Conservation (phyloP, 2,113 vertebrate genomes). For the Hepsetus odoe region DNA sequence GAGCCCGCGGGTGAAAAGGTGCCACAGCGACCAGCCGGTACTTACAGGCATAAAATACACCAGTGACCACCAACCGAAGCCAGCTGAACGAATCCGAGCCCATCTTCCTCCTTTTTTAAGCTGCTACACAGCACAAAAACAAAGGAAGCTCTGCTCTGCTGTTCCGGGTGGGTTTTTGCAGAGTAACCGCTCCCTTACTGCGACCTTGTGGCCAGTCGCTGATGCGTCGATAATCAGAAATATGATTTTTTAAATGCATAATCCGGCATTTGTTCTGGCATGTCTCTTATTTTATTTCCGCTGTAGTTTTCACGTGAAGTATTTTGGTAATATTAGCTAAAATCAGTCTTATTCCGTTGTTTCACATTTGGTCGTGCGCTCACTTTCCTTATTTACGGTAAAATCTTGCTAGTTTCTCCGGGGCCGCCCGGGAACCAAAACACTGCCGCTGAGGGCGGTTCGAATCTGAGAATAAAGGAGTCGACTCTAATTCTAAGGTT, state of each 20-base stretch:
- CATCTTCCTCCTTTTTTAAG: slow-evolving; percentile 77
- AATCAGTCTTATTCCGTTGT: neutral
- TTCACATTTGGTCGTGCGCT: neutral
- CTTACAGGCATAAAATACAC: slow-evolving; percentile 66
- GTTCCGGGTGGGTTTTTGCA: slow-evolving; percentile 17
- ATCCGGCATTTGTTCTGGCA: neutral
- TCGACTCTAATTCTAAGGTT: neutral
- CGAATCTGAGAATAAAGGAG: neutral
- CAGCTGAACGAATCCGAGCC: slow-evolving; percentile 61
- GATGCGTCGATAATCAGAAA: neutral
- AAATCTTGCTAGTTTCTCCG: slow-evolving; percentile 6
- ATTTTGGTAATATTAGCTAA: neutral
- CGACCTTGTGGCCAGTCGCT: neutral
- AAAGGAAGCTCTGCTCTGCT: slow-evolving; percentile 52
- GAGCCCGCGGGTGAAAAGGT: slow-evolving; percentile 37
- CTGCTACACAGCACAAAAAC: slow-evolving; percentile 51
- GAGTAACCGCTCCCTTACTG: neutral
- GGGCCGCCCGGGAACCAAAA: slow-evolving; percentile 21
- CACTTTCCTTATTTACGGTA: slow-evolving; percentile 17
- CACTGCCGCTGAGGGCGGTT: neutral
- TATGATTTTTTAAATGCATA: neutral
- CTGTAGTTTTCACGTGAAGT: neutral
- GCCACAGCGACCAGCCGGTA: neutral
- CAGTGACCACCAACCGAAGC: slow-evolving; percentile 56
- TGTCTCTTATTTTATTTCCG: neutral